Evolutionary conservation across 2,797 vertebrate species (phyloP), one percentile per base, ranked within the genome.

Genomic region (Ceryle rudis): DNA sequence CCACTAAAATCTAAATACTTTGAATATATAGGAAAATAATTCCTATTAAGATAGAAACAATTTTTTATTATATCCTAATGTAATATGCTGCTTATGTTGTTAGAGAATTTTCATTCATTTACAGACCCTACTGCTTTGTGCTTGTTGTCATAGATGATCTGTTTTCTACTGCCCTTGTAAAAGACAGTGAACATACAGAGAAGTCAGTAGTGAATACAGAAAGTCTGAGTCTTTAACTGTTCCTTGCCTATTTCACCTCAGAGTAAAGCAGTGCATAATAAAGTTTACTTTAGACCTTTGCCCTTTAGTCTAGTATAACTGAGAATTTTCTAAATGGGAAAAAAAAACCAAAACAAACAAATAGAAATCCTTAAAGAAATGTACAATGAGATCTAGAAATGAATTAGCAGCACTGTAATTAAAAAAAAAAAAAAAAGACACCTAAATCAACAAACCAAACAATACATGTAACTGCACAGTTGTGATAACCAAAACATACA

Each of bases 1-100:
- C 37, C 44, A 87, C 60, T 87, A 57, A 79, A 93, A 92, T 28
- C 14, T n/a, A 89, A 92, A 86, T 79, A 78, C 37, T 87, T 90
- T 22, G n/a, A 88, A 94, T 92, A 67, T 74, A 73, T 7, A 66
- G 46, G 42, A 67, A 78, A 94, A 89, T 64, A 58, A 49, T 89
- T 92, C 31, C 25, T 88, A 82, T 67, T 83, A 62, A 54, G 19
- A 23, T 18, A 42, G 57, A 52, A 25, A 2, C 10, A 1, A 1
- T 7, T 41, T 64, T 71, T 81, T 69, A 23, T 46, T 67, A 10
- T 51, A 47, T 21, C 2, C 4, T 49, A 42, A 37, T 78, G 14
- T 22, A 89, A 67, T 78, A 79, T 29, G 26, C 11, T 62, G 6
- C 39, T 92, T 92, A 69, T 19, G 25, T 85, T 89, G 13, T 44